A percentile compares a stretch with the other conserved stretches of the same genome.
phyloP scores from a whole-genome alignment of 2,797 vertebrate genomes.

The Morelia viridis region DNA sequence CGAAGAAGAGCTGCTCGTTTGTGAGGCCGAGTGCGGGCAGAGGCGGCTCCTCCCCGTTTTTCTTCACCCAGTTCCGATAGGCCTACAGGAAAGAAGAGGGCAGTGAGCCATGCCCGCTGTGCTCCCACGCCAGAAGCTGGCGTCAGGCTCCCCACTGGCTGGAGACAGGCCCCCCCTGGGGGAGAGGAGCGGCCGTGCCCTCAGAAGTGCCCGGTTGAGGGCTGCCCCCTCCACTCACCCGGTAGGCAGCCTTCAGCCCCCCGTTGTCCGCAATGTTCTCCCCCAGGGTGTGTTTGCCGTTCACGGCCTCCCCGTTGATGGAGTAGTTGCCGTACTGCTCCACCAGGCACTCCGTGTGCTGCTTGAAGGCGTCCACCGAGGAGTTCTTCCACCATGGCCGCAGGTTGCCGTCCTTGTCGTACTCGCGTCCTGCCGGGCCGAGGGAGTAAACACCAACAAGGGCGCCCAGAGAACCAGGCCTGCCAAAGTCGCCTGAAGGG shows the following conservation, averaged over 20 bases:
- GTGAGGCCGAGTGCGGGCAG: slow-evolving; percentile 90
- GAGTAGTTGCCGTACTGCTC: slow-evolving; percentile 93
- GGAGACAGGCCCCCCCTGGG: too few species aligned
- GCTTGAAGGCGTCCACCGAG: slow-evolving; percentile 94
- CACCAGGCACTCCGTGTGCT: slow-evolving; percentile 91
- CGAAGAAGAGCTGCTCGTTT: slow-evolving; percentile 95
- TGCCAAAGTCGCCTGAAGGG: neutral
- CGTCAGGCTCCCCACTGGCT: neutral
- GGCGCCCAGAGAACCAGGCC: neutral
- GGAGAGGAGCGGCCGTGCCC: too few species aligned
- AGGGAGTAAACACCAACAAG: neutral
- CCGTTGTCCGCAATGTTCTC: slow-evolving; percentile 98
- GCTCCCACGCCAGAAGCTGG: neutral
- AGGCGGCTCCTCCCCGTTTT: slow-evolving; percentile 85
- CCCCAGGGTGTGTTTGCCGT: slow-evolving; percentile 90
- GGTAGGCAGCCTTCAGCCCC: slow-evolving; percentile 93
- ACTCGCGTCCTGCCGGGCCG: slow-evolving; percentile 85
- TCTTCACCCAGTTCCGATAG: slow-evolving; percentile 91
- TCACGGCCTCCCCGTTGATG: slow-evolving; percentile 87
- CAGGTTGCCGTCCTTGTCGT: slow-evolving; percentile 94
- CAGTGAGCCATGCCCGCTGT: neutral
- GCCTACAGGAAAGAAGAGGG: slow-evolving; percentile 74
- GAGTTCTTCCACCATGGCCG: slow-evolving; percentile 98
- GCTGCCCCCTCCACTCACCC: slow-evolving; percentile 71
- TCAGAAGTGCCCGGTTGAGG: too few species aligned